These are phyloP conservation scores for Carlito syrichta DNA, from an alignment of 2,113 vertebrate genomes.

Conservation along the genomic window DNA sequence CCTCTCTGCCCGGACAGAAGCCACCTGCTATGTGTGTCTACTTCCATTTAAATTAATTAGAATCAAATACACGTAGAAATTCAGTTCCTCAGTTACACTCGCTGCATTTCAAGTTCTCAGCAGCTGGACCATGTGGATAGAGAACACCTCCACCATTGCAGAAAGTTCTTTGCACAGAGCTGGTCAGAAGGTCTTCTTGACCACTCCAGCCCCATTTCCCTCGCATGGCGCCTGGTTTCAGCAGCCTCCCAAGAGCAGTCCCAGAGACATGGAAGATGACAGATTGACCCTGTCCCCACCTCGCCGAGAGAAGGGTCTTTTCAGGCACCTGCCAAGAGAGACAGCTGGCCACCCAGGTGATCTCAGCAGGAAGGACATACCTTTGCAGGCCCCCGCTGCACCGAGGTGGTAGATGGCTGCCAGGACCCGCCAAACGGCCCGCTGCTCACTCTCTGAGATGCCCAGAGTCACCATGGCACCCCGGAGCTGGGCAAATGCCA, in stretches of 20 bases:
- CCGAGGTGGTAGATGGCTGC: slow-evolving; percentile 95
- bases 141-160: fast-evolving
- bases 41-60: not conserved
- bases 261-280: not conserved
- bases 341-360: not conserved
- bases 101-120: not conserved
- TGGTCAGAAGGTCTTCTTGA: not conserved
- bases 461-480: slow-evolving; percentile 90
- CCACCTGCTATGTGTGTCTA: fast-evolving
- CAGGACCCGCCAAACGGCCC: slow-evolving; percentile 90
- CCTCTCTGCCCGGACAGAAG: not conserved
- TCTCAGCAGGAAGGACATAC: slow-evolving; percentile 73
- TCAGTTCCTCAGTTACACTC: fast-evolving
- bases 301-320: not conserved
- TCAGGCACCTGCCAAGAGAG: not conserved
- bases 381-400: slow-evolving; percentile 92
- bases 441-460: slow-evolving; percentile 86
- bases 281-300: not conserved
- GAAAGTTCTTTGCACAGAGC: not conserved
- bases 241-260: not conserved
- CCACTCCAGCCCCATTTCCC: not conserved
- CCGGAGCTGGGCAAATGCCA: slow-evolving; percentile 87
- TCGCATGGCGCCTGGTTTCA: fast-evolving
- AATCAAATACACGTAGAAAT: not conserved
- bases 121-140: fast-evolving